These are phyloP conservation scores for Heliconius erato DNA, from an alignment of 2,888 invertebrate genomes.

Conservation along the genomic window DNA sequence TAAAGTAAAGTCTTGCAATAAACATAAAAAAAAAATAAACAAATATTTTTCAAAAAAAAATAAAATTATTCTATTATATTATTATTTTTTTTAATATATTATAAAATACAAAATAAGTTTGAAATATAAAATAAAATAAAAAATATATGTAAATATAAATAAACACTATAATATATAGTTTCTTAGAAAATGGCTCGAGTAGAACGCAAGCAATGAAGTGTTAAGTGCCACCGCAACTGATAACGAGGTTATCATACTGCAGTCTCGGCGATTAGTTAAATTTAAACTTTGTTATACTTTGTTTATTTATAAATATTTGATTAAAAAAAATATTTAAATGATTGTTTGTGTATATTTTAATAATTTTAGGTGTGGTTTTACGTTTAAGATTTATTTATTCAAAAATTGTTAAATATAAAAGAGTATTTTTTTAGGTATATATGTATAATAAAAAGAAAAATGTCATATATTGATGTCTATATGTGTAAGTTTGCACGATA, in stretches of 20 bases:
- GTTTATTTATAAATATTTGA: conserved; percentile 32
- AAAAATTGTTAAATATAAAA: no score
- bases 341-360: no score
- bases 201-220: conserved; percentile 52
- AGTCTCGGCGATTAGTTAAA: conserved; percentile 61
- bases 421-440: no score
- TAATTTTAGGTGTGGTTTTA: no score
- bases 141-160: not conserved
- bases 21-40: not conserved
- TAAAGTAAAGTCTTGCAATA: conserved; percentile 20
- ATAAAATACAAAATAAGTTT: not conserved
- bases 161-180: not conserved
- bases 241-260: conserved; percentile 78
- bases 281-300: conserved; percentile 44
- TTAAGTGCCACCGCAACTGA: conserved; percentile 75
- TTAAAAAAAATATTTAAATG: not conserved
- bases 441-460: not conserved
- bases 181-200: not conserved
- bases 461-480: not conserved
- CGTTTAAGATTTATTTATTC: no score
- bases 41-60: not conserved
- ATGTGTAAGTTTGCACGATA: not conserved
- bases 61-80: not conserved
- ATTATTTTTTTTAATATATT: not conserved
- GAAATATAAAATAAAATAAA: not conserved